Conservation (phyloP, 2,113 vertebrate genomes). For the Ondatra zibethicus region DNA sequence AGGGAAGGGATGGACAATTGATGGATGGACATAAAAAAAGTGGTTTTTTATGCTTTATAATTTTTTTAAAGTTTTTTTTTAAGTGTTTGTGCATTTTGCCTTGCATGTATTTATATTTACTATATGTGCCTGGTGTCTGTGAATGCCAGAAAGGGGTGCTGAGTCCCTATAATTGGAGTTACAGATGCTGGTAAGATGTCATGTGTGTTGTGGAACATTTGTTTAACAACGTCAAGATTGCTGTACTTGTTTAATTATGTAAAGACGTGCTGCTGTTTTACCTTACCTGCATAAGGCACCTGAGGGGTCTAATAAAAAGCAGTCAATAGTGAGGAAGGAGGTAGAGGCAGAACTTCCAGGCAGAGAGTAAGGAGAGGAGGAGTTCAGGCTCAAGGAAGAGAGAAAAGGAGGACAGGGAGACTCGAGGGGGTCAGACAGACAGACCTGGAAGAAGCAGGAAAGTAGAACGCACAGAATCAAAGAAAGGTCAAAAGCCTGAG, state of each 20-base stretch:
- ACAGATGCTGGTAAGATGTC: neutral
- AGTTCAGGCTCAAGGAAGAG: too few species aligned
- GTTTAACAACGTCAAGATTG: neutral
- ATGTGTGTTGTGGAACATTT: neutral
- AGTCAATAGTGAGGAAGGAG: neutral
- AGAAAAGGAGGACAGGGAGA: neutral
- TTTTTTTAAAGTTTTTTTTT: neutral
- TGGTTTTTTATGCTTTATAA: neutral
- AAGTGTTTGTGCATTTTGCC: neutral
- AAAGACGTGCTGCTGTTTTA: neutral
- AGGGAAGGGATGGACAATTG: neutral
- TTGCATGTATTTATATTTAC: too few species aligned
- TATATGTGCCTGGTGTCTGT: neutral
- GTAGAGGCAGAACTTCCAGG: neutral
- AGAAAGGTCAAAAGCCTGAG: neutral
- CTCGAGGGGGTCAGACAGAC: neutral
- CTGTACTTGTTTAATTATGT: neutral
- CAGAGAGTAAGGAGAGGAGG: neutral
- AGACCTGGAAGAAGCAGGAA: neutral
- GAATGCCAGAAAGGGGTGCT: neutral
- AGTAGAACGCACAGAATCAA: neutral
- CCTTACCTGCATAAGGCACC: neutral
- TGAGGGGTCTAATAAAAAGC: neutral
- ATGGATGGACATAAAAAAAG: too few species aligned
- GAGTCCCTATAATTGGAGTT: neutral